phyloP scores from a whole-genome alignment of 2,888 invertebrate species.

The Adela reaumurella region DNA sequence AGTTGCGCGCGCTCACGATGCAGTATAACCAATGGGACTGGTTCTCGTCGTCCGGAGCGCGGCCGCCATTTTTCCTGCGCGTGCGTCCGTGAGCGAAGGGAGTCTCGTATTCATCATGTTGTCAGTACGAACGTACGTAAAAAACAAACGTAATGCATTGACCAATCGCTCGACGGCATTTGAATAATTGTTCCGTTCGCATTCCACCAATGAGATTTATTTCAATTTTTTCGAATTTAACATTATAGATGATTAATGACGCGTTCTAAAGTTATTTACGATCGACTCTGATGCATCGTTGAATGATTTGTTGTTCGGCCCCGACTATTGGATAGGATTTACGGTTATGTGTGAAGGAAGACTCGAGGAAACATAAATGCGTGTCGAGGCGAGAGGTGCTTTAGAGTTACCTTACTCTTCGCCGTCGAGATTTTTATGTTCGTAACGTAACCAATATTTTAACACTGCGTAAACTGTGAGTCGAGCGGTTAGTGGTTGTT shows the following conservation, averaged over 20 bases:
- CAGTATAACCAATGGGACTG: not conserved
- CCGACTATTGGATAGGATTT: constrained; percentile 1
- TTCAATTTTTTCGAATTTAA: not conserved
- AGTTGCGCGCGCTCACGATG: constrained; percentile 2
- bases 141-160: constrained; percentile 28
- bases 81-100: constrained; percentile 2
- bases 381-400: no score
- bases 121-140: constrained; percentile 27
- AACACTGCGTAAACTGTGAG: no score
- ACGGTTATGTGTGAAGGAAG: not conserved
- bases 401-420: no score
- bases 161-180: constrained; percentile 40
- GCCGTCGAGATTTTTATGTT: no score
- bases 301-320: constrained; percentile 46
- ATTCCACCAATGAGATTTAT: constrained; percentile 31
- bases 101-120: constrained; percentile 42
- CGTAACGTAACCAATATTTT: no score
- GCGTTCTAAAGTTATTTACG: constrained; percentile 37
- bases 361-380: not conserved
- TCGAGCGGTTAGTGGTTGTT: no score
- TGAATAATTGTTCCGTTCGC: constrained; percentile 50
- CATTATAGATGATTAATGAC: constrained; percentile 37
- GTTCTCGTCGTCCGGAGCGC: not conserved
- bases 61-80: constrained; percentile 2
- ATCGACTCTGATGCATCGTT: constrained; percentile 33